These are phyloP conservation scores for Pycnomerus fuliginosus DNA, from an alignment of 2,888 invertebrate genomes.

Conservation along the genomic window DNA sequence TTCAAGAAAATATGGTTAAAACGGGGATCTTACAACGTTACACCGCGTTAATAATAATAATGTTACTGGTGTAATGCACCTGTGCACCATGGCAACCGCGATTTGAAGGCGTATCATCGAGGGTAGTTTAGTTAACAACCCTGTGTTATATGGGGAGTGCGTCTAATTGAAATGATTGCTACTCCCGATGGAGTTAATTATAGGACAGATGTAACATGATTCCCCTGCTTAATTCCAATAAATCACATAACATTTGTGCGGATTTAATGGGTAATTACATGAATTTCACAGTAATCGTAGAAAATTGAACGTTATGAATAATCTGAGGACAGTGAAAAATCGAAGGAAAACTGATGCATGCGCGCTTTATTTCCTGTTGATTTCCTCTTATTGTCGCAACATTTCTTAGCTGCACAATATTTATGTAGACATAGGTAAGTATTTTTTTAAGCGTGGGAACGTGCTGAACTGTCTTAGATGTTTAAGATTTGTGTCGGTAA, in stretches of 20 bases:
- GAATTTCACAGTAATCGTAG: conserved; percentile 1
- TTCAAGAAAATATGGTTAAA: neutral
- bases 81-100: conserved; percentile 24
- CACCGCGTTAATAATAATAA: too few species aligned
- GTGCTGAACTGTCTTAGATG: conserved; percentile 30
- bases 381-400: too few species aligned
- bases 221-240: conserved; percentile 41
- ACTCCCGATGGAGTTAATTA: conserved; percentile 53
- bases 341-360: too few species aligned
- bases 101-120: conserved; percentile 10
- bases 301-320: conserved; percentile 1
- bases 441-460: conserved; percentile 35
- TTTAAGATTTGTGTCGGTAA: too few species aligned
- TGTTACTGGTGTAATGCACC: conserved; percentile 12
- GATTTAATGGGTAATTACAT: conserved; percentile 45
- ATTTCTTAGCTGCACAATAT: too few species aligned
- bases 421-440: too few species aligned
- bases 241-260: conserved; percentile 45
- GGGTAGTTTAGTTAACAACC: conserved; percentile 17
- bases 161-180: conserved; percentile 50
- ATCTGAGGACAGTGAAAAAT: too few species aligned
- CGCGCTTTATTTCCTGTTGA: too few species aligned
- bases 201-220: conserved; percentile 51
- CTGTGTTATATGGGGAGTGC: conserved; percentile 21
- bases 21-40: neutral